These are phyloP conservation scores for Penaeus indicus DNA, from an alignment of 1,140 invertebrate genomes.

Conservation along the genomic window DNA sequence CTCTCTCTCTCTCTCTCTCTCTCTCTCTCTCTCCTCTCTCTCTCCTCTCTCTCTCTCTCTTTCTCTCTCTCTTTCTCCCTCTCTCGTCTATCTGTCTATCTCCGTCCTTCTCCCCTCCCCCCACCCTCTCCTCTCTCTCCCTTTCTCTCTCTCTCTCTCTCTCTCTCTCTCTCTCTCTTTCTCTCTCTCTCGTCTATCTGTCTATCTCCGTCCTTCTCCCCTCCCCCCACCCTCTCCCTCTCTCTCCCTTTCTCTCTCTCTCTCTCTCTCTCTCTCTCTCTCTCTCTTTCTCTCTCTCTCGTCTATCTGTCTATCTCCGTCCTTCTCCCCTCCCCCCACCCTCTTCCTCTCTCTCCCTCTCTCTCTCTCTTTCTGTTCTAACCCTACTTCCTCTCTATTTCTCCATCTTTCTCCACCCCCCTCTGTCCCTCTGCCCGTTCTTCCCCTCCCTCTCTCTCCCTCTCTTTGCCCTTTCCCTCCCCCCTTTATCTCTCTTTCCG, in stretches of 20 bases:
- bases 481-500: background rate
- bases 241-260: background rate
- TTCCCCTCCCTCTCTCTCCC: background rate
- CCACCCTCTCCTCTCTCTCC: background rate
- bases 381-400: background rate
- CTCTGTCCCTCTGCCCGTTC: background rate
- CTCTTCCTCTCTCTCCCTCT: background rate
- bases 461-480: background rate
- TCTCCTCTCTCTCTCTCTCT: background rate
- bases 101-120: background rate
- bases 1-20: no score
- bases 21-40: background rate
- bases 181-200: no score
- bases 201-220: no score
- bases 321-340: conserved; percentile 2
- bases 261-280: background rate
- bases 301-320: background rate
- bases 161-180: no score
- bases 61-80: no score
- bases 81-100: background rate
- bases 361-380: background rate
- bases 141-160: background rate
- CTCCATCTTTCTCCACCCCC: background rate
- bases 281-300: no score
- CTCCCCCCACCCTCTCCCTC: no score